Evolutionary conservation across 1,140 invertebrate genomes (phyloP), one percentile per base, ranked within the genome.

Genomic region (Lepidurus couesii): DNA sequence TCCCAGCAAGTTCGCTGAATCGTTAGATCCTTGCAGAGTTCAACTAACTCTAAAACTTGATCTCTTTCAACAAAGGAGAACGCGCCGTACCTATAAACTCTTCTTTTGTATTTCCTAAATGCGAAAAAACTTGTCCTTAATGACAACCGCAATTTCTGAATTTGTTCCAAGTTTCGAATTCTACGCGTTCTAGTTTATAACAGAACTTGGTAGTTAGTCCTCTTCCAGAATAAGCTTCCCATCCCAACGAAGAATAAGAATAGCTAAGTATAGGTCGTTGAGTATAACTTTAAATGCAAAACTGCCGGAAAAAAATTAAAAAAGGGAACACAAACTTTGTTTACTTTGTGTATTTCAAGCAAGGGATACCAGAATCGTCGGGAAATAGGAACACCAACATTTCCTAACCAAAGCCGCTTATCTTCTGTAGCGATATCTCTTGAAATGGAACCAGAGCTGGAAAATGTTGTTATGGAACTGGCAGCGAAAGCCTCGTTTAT

Each of bases 401-500:
- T 21, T 34, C 24, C 42, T 4, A 47, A 45, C 9, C n/a, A 9
- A 24, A 77, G 65, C 42, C 21, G 76, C 76, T 89, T 89, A 99
- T 87, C 97, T 89, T 77, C 98, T 88, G 86, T 99, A 99, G 81
- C 98, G 88, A 84, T 98, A 99, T 81, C 96, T 87, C 85, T 99
- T 99, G 86, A 99, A 99, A 84, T 98, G 97, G 86, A 99, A 99
- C 96, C 97, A 99, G 11, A 99, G 87, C 84, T 99, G 98, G 84
- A 99, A 98, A 81, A 99, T 99, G 84, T 99, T 98, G 85, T 99
- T 99, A 83, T 98, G 95, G 87, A 99, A 99, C 85, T 99, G 97
- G 86, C 97, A 98, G 75, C 96, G 89, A 86, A 98, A 99, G 43
- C 98, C 98, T 79, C 96, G 88, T 86, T 98, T 99, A 85, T 99